phyloP scores from a whole-genome alignment of 2,888 invertebrate genomes.

The Pegoplata infirma region DNA sequence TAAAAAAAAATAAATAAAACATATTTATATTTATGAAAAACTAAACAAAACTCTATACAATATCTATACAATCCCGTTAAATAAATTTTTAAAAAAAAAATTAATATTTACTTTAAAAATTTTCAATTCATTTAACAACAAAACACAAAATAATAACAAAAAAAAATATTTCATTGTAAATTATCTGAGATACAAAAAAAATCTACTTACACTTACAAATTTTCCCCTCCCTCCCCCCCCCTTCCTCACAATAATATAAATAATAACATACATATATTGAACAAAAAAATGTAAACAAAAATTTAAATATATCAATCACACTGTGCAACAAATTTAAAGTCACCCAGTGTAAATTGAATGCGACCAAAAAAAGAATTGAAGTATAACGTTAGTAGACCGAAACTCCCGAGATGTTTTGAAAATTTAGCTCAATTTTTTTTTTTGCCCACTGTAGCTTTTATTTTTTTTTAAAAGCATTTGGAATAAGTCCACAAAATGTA shows the following conservation, averaged over 20 bases:
- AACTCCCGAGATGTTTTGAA: too few species aligned
- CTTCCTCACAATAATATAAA: slow-evolving; percentile 3
- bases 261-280: neutral
- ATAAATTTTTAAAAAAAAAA: slow-evolving; percentile 13
- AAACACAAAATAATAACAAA: slow-evolving; percentile 16
- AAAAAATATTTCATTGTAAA: slow-evolving; percentile 40
- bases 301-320: slow-evolving; percentile 11
- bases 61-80: slow-evolving; percentile 47
- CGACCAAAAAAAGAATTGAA: too few species aligned
- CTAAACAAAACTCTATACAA: slow-evolving; percentile 23
- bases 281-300: slow-evolving; percentile 7
- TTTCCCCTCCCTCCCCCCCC: slow-evolving; percentile 7
- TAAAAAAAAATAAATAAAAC: slow-evolving; percentile 4
- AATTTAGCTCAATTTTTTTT: too few species aligned
- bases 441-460: too few species aligned
- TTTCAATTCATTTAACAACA: neutral
- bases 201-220: slow-evolving; percentile 21
- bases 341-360: too few species aligned
- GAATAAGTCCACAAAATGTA: too few species aligned
- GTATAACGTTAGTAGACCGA: too few species aligned
- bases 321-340: too few species aligned
- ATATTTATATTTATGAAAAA: slow-evolving; percentile 28
- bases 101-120: slow-evolving; percentile 54
- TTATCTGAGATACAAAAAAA: slow-evolving; percentile 35
- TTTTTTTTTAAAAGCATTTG: too few species aligned